These are phyloP conservation scores for Alauda arvensis DNA, from an alignment of 2,797 vertebrate genomes.

Conservation along the genomic window DNA sequence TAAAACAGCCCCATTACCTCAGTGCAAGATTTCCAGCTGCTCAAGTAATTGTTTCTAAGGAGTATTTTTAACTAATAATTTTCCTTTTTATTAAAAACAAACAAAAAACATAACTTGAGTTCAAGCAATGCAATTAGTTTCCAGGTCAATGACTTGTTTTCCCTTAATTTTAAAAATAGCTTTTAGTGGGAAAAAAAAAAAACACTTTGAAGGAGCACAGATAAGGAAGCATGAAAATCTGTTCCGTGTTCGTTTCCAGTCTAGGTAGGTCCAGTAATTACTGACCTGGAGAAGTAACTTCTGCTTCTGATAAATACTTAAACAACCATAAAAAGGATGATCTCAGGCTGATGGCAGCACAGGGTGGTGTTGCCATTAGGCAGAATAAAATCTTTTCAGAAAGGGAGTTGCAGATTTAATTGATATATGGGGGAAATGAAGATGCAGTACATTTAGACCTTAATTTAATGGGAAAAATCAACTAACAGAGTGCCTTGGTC, in stretches of 20 bases:
- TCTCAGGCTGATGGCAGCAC: neutral
- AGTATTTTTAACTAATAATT: neutral
- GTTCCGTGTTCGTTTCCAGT: neutral
- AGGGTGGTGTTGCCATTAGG: neutral
- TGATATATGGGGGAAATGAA: neutral
- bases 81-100: neutral
- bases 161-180: neutral
- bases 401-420: neutral
- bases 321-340: neutral
- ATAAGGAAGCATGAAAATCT: neutral
- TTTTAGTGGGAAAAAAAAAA: neutral
- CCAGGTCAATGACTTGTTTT: neutral
- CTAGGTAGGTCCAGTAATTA: neutral
- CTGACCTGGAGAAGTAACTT: slow-evolving; percentile 27
- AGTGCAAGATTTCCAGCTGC: neutral
- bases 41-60: neutral
- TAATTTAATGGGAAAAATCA: neutral
- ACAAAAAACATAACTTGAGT: neutral
- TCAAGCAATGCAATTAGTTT: neutral
- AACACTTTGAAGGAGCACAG: neutral
- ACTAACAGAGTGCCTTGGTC: neutral
- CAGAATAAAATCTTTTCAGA: neutral
- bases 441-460: neutral
- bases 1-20: neutral
- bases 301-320: slow-evolving; percentile 31